These are phyloP conservation scores for Galeopsomyia nigrocyanea DNA, from an alignment of 2,888 invertebrate species.

Conservation along the genomic window DNA sequence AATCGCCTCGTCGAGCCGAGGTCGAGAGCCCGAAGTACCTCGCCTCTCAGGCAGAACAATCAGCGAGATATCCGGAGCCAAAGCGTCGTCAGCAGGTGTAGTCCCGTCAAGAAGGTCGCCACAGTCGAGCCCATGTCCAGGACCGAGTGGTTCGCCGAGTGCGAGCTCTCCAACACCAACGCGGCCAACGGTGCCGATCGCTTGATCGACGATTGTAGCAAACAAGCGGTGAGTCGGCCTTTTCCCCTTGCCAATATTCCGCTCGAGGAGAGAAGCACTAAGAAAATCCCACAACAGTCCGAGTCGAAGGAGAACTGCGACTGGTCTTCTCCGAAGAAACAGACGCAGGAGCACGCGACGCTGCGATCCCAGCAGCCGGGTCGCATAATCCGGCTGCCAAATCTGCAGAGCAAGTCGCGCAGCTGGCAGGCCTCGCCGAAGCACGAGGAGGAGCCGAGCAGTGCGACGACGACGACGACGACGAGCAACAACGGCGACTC, in stretches of 20 bases:
- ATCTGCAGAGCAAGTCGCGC: conserved; percentile 47
- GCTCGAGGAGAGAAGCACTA: neutral
- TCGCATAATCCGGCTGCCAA: conserved; percentile 51
- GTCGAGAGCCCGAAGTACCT: conserved; percentile 66
- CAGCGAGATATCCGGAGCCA: conserved; percentile 68
- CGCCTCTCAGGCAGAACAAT: conserved; percentile 61
- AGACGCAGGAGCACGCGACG: neutral
- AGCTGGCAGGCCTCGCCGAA: conserved; percentile 53
- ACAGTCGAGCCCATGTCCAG: conserved; percentile 53
- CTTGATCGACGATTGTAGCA: conserved; percentile 15
- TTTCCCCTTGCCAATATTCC: too few relatives aligned
- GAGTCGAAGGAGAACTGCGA: conserved; percentile 48
- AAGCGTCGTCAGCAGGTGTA: conserved; percentile 62
- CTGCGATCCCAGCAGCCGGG: conserved; percentile 47
- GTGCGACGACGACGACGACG: conserved; percentile 30
- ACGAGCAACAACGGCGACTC: conserved; percentile 49
- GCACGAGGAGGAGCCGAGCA: conserved; percentile 49
- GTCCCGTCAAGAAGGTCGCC: conserved; percentile 27
- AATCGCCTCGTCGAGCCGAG: conserved; percentile 79
- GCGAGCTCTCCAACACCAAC: conserved; percentile 3
- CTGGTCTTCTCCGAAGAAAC: conserved; percentile 41
- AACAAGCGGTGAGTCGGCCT: conserved; percentile 23
- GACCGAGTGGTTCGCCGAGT: conserved; percentile 61
- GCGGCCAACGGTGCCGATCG: conserved; percentile 5
- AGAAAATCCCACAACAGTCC: conserved; percentile 9